A percentile compares a stretch with the other conserved stretches of the same genome.
phyloP scores from a whole-genome alignment of 2,797 vertebrate genomes.

The Labroides dimidiatus region DNA sequence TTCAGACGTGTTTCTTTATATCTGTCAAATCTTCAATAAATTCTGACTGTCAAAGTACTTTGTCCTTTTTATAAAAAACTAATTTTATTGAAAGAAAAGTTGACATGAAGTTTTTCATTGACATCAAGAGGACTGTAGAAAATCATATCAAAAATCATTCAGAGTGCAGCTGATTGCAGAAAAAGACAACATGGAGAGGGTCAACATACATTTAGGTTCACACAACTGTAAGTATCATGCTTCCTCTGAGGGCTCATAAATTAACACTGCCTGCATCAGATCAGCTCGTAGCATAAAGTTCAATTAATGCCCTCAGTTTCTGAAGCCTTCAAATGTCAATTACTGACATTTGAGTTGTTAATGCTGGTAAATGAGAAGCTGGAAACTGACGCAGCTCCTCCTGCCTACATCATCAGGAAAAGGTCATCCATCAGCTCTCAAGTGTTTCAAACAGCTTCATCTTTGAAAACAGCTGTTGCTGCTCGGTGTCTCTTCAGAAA shows the following conservation, averaged over 20 bases:
- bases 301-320: constrained; percentile 21
- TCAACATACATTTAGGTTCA: constrained; percentile 3
- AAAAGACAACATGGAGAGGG: constrained; percentile 17
- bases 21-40: constrained; percentile 69
- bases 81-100: constrained; percentile 72
- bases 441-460: neutral
- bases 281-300: constrained; percentile 7
- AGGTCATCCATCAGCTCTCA: constrained; percentile 8
- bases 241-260: constrained; percentile 7
- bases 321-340: neutral
- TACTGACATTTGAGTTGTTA: constrained; percentile 7
- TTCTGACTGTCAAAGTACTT: constrained; percentile 21
- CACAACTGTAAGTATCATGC: neutral
- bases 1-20: constrained; percentile 16
- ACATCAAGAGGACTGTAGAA: constrained; percentile 63
- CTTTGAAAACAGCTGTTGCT: neutral
- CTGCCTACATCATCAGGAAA: constrained; percentile 14
- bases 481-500: constrained; percentile 82
- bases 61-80: constrained; percentile 60
- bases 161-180: constrained; percentile 19
- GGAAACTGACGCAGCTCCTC: neutral
- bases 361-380: constrained; percentile 26
- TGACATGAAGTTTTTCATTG: constrained; percentile 26
- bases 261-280: neutral
- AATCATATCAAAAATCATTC: constrained; percentile 63